A percentile compares a stretch with the other conserved stretches of the same genome.
Evolutionary conservation across 2,797 vertebrate species (phyloP).

Genomic region (Eutrigla gurnardus): DNA sequence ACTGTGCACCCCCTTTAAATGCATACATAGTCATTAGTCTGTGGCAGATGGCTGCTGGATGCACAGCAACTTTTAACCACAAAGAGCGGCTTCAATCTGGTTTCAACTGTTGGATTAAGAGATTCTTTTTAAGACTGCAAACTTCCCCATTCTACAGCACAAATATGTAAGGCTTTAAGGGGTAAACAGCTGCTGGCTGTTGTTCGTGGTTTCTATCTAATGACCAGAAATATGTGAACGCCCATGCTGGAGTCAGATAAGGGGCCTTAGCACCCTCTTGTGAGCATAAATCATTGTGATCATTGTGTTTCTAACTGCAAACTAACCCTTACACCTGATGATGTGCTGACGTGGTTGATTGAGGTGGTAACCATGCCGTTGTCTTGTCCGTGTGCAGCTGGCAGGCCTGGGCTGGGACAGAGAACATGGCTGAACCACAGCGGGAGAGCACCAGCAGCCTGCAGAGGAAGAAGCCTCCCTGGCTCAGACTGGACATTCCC

Average conservation of each 20-base stretch:
- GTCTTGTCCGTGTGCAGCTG: slow-evolving; percentile 69
- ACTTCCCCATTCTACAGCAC: slow-evolving; percentile 51
- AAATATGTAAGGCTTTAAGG: slow-evolving; percentile 11
- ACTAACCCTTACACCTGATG: background rate
- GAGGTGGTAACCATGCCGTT: background rate
- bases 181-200: slow-evolving; percentile 42
- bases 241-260: slow-evolving; percentile 27
- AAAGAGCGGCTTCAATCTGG: slow-evolving; percentile 47
- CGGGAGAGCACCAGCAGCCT: slow-evolving; percentile 96
- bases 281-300: slow-evolving; percentile 43
- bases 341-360: slow-evolving; percentile 3
- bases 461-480: slow-evolving; percentile 97
- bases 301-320: slow-evolving; percentile 8
- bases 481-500: slow-evolving; percentile 96
- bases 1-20: slow-evolving; percentile 59
- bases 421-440: slow-evolving; percentile 91
- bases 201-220: slow-evolving; percentile 45
- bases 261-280: slow-evolving; percentile 64
- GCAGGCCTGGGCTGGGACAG: slow-evolving; percentile 78
- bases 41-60: slow-evolving; percentile 50
- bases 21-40: slow-evolving; percentile 61
- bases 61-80: slow-evolving; percentile 50
- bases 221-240: slow-evolving; percentile 32
- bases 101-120: slow-evolving; percentile 62
- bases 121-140: slow-evolving; percentile 63